Evolutionary conservation across 2,797 vertebrate species (phyloP).

Genomic region (Petrocephalus schoutedeni): DNA sequence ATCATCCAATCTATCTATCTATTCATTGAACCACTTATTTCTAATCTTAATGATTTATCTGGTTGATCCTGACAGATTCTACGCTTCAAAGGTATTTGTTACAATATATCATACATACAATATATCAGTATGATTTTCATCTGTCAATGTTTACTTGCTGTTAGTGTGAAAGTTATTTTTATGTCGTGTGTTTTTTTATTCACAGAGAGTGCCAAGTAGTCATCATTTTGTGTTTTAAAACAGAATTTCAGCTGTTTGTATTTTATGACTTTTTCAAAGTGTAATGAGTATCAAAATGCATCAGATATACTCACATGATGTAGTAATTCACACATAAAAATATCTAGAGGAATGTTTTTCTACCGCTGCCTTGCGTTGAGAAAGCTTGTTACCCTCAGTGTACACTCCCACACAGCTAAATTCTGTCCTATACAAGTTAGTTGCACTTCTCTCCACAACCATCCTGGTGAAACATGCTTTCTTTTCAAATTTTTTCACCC

Average conservation of each 20-base stretch:
- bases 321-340: neutral
- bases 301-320: neutral
- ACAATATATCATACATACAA: neutral
- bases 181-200: neutral
- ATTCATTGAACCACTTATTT: neutral
- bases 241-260: neutral
- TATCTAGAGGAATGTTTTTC: neutral
- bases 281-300: neutral
- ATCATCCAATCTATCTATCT: neutral
- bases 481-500: neutral
- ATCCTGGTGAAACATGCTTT: neutral
- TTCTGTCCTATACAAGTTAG: neutral
- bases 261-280: neutral
- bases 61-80: neutral
- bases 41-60: neutral
- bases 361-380: neutral
- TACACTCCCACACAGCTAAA: neutral
- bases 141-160: neutral
- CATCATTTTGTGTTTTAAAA: neutral
- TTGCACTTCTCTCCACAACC: neutral
- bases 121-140: neutral
- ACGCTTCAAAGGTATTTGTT: neutral
- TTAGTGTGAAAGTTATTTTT: neutral
- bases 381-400: neutral
- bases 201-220: neutral